Conservation (phyloP, 2,113 vertebrate genomes). For the western clawed frog (Xenopus tropicalis) region DNA sequence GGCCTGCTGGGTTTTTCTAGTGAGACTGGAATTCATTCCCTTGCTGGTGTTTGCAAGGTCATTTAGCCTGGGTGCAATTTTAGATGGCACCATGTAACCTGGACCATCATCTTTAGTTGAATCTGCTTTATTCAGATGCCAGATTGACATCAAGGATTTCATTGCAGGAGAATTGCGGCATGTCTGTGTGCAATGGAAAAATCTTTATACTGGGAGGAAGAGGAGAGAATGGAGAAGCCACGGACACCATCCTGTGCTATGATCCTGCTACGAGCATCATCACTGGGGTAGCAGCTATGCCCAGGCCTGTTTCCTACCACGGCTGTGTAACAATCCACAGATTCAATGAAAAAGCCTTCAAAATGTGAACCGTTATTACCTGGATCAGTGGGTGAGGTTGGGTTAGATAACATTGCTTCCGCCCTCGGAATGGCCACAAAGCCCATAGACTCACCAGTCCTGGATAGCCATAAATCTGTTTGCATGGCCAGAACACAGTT, state of each 20-base stretch:
- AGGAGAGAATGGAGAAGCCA: slow-evolving; percentile 87
- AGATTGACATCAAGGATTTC: too few species aligned
- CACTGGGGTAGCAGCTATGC: slow-evolving; percentile 93
- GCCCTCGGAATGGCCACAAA: neutral
- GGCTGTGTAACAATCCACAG: slow-evolving; percentile 97
- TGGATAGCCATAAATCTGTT: neutral
- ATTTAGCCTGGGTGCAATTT: too few species aligned
- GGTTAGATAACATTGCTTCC: neutral
- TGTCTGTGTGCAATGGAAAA: slow-evolving; percentile 98
- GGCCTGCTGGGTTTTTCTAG: too few species aligned
- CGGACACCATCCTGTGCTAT: slow-evolving; percentile 91
- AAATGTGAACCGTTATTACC: slow-evolving; percentile 59
- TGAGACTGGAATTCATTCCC: too few species aligned
- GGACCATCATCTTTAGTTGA: too few species aligned
- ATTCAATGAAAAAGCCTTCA: slow-evolving; percentile 91
- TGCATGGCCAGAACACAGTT: neutral
- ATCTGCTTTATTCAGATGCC: too few species aligned
- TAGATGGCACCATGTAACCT: too few species aligned
- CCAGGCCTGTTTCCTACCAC: slow-evolving; percentile 92
- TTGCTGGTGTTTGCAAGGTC: too few species aligned
- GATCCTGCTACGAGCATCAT: slow-evolving; percentile 94
- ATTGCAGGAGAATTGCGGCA: slow-evolving; percentile 91
- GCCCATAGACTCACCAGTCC: neutral
- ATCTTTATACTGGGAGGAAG: slow-evolving; percentile 96
- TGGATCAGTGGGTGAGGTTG: neutral